Evolutionary conservation across 1,140 invertebrate species (phyloP).

Genomic region (Sarcophaga bullata): DNA sequence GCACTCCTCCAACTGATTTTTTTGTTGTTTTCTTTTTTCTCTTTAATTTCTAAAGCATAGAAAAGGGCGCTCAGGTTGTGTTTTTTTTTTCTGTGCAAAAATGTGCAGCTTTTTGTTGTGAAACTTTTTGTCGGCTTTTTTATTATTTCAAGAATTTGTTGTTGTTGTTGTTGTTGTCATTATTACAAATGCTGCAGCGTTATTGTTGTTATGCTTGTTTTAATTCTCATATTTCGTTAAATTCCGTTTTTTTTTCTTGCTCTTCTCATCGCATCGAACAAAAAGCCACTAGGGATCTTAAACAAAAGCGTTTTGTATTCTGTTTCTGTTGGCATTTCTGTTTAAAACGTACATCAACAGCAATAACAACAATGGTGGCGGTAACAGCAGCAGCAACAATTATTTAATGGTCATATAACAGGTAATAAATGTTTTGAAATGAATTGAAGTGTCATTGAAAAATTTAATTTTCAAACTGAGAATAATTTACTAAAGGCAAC

Average conservation of each 20-base stretch:
- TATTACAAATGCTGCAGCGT: neutral
- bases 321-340: neutral
- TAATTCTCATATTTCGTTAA: too few species aligned
- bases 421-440: constrained; percentile 7
- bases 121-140: constrained; percentile 17
- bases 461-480: neutral
- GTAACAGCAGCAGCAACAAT: neutral
- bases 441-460: constrained; percentile 26
- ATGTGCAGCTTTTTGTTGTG: neutral
- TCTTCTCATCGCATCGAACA: neutral
- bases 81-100: neutral
- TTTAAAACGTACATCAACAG: neutral
- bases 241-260: too few species aligned
- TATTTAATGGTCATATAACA: constrained; percentile 18
- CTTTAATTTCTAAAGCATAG: neutral
- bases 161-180: constrained; percentile 5
- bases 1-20: too few species aligned
- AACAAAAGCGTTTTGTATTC: constrained; percentile 10
- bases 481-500: neutral
- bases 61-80: neutral
- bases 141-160: neutral
- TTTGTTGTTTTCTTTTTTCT: neutral
- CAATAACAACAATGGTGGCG: neutral
- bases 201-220: neutral
- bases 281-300: constrained; percentile 13